These are phyloP conservation scores for Apamea monoglypha DNA, from an alignment of 2,888 invertebrate genomes.

Conservation along the genomic window DNA sequence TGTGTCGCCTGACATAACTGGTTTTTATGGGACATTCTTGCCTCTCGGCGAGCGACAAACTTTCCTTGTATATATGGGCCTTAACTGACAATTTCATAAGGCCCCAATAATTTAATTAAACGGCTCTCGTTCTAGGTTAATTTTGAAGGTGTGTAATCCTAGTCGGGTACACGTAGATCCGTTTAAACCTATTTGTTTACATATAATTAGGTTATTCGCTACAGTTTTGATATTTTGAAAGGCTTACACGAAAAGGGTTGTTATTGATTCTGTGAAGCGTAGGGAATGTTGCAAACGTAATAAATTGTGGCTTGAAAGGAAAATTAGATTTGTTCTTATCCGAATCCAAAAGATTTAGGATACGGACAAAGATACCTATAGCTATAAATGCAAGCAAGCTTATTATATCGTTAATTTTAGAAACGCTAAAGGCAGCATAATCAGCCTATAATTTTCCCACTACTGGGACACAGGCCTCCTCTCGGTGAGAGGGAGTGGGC, in stretches of 20 bases:
- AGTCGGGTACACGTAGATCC: background rate
- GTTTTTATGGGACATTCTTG: no score
- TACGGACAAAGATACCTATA: background rate
- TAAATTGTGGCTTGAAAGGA: background rate
- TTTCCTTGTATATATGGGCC: background rate
- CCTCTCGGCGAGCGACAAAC: background rate
- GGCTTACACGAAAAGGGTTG: background rate
- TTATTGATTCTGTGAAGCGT: background rate
- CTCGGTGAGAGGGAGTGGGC: no score
- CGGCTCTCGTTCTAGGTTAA: background rate
- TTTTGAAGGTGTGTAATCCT: slow-evolving; percentile 9
- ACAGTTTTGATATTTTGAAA: background rate
- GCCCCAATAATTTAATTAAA: slow-evolving; percentile 31
- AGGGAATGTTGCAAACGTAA: background rate
- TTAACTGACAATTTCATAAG: slow-evolving; percentile 6
- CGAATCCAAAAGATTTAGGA: background rate
- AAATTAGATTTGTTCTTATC: background rate
- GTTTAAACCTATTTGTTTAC: slow-evolving; percentile 16
- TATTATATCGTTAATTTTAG: no score
- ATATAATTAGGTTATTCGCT: background rate
- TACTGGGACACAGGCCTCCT: no score
- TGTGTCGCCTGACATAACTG: background rate
- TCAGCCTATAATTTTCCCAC: no score
- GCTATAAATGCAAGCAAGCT: background rate
- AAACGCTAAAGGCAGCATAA: no score